These are phyloP conservation scores for Bradypodion pumilum DNA, from an alignment of 2,797 vertebrate genomes.

Conservation along the genomic window DNA sequence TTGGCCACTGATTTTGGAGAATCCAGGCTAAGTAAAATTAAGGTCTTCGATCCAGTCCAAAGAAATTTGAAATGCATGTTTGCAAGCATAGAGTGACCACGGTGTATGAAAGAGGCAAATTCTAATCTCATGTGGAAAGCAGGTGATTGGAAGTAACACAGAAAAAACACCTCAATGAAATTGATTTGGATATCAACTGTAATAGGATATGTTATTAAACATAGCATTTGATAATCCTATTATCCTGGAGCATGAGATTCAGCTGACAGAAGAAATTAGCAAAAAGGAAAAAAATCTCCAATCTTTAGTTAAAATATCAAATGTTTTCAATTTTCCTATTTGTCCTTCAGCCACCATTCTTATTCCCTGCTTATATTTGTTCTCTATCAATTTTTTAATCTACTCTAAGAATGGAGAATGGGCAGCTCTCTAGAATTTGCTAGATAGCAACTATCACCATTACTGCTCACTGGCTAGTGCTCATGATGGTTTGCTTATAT, in stretches of 20 bases:
- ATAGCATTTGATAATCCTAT: background rate
- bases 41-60: background rate
- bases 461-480: too few species aligned
- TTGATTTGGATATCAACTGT: background rate
- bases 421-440: background rate
- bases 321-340: background rate
- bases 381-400: too few species aligned
- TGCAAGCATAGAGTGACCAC: too few species aligned
- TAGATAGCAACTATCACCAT: background rate
- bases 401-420: background rate
- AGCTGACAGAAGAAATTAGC: background rate
- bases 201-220: background rate
- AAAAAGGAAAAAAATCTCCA: background rate
- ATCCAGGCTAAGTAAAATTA: background rate
- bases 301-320: background rate
- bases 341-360: background rate
- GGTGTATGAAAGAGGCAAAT: background rate
- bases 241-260: background rate
- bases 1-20: background rate
- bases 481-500: background rate
- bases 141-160: background rate
- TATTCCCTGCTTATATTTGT: background rate
- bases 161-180: background rate
- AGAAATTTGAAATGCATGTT: too few species aligned
- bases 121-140: background rate